A percentile compares a stretch with the other conserved stretches of the same genome.
phyloP scores from a whole-genome alignment of 2,888 invertebrate species.

The Eupithecia vulgata region DNA sequence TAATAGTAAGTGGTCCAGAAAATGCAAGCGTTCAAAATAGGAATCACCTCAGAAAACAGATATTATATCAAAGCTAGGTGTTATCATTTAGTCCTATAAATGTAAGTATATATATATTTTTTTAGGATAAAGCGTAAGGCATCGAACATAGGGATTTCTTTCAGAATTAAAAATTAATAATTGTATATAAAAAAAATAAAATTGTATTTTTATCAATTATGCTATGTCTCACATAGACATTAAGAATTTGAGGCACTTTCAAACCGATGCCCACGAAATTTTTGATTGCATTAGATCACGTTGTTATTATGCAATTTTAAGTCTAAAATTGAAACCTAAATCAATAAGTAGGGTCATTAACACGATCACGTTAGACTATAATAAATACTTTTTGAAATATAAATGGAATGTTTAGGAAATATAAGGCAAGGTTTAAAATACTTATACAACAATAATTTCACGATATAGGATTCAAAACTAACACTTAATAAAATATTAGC shows the following conservation, averaged over 20 bases:
- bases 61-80: neutral
- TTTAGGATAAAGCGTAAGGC: slow-evolving; percentile 29
- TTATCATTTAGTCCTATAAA: neutral
- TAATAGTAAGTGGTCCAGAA: neutral
- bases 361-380: slow-evolving; percentile 27
- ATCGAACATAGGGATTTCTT: slow-evolving; percentile 25
- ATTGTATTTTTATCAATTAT: slow-evolving; percentile 52
- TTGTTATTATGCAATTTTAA: slow-evolving; percentile 33
- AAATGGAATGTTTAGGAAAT: slow-evolving; percentile 70
- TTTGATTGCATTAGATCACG: slow-evolving; percentile 29
- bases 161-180: slow-evolving; percentile 27
- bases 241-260: slow-evolving; percentile 57
- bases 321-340: slow-evolving; percentile 21
- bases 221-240: slow-evolving; percentile 54
- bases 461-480: slow-evolving; percentile 63
- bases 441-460: slow-evolving; percentile 56
- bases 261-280: slow-evolving; percentile 24
- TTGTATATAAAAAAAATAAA: slow-evolving; percentile 52
- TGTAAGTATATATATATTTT: slow-evolving; percentile 18
- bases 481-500: slow-evolving; percentile 65
- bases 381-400: slow-evolving; percentile 38
- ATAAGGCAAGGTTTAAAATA: slow-evolving; percentile 60
- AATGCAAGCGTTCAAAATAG: neutral
- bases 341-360: slow-evolving; percentile 32
- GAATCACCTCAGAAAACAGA: neutral